phyloP scores from a whole-genome alignment of 2,888 invertebrate species.

The Eupithecia abbreviata region DNA sequence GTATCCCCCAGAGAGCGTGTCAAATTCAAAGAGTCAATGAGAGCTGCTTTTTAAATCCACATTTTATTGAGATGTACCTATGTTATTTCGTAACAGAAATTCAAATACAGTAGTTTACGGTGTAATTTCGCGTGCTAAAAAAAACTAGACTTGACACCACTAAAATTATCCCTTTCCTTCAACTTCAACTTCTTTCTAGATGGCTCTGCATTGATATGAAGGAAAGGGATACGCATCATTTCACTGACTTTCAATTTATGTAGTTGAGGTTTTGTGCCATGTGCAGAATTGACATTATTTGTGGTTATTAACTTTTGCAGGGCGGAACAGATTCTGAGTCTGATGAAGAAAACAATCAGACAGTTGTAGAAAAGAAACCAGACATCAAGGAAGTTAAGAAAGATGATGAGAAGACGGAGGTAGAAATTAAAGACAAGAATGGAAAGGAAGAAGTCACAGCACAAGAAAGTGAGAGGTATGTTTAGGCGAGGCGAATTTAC shows the following conservation, averaged over 20 bases:
- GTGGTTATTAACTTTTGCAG: slow-evolving; percentile 45
- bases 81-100: no score
- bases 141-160: no score
- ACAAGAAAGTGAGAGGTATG: slow-evolving; percentile 72
- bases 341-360: slow-evolving; percentile 73
- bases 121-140: no score
- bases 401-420: slow-evolving; percentile 58
- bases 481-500: neutral
- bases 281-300: neutral
- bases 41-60: no score
- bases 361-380: slow-evolving; percentile 75
- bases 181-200: no score
- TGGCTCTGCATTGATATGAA: no score
- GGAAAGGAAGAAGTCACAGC: slow-evolving; percentile 55
- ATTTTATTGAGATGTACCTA: neutral
- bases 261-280: neutral
- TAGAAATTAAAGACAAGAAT: slow-evolving; percentile 46
- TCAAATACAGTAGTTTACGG: no score
- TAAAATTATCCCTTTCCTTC: no score
- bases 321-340: slow-evolving; percentile 73
- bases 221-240: neutral
- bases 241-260: neutral
- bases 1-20: no score
- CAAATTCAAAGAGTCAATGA: neutral
- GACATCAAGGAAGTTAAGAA: slow-evolving; percentile 49